Base-by-base conservation (phyloP, 2,888 invertebrate genomes). In the Nyleta sp. region DNA sequence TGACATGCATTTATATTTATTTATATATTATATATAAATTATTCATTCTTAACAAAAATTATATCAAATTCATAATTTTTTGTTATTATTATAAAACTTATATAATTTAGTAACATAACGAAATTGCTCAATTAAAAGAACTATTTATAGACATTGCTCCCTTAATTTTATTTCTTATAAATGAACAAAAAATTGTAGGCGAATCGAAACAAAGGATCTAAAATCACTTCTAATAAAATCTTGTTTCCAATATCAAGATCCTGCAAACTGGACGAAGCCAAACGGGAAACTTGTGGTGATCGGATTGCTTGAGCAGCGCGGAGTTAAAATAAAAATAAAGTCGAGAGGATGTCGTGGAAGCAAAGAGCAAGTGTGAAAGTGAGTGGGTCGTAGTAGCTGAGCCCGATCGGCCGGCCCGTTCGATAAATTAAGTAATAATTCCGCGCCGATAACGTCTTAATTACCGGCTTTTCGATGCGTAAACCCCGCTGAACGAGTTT, bases 371-470 rank as follows among this genome's bases (percentile, higher is more conserved):
- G 57, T 38, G 68, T 38, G 68, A 67, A 46, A 15, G 50, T 15
- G 57, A 57, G 28, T 67, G 44, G 46, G n/a, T 38, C 24, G 50
- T 18, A 13, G 24, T 42, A 28, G 44, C 0, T 8, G 17, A 6
- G 10, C 10, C 42, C 48, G 46, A 42, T 78, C 64, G 72, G 40
- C 48, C 68, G 28, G 20, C 31, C 52, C 44, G 67, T 67, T 83
- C 86, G 83, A 87, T 86, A 88, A 86, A 88, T 88, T 84, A 87
- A 87, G 87, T 86, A 88, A 88, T 88, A 88, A 88, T 86, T 83
- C 81, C 81, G 44, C 71, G 70, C 80, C 83, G 86, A 89, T 88
- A 89, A 84, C 87, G 88, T 88, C 89, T 89, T 89, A 89, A 89
- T 89, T 87, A 85, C 86, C 80, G 80, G 67, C 70, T 79, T 64